Percentiles rank a stretch among this genome's conserved stretches.
Evolutionary conservation across 2,113 vertebrate genomes (phyloP).

Genomic region (Colinus virginianus): DNA sequence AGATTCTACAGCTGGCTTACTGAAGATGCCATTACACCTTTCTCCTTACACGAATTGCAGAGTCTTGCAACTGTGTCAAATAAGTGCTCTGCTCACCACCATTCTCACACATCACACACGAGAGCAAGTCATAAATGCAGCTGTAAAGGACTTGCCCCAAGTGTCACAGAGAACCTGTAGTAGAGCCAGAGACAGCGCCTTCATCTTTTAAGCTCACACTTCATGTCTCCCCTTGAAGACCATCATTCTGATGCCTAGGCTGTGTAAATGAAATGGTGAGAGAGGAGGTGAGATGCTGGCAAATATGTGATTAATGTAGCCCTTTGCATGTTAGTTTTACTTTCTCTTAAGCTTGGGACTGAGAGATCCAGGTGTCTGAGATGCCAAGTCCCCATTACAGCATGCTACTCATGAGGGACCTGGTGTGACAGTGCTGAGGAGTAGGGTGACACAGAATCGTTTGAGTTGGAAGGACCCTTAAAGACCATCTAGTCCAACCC

Average conservation of each 20-base stretch:
- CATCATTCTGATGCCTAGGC: not conserved
- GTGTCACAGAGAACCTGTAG: not conserved
- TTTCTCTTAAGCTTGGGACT: not conserved
- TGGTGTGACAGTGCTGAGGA: not conserved
- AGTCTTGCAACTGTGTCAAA: not conserved
- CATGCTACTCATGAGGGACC: not conserved
- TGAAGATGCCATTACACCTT: not conserved
- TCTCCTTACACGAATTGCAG: not conserved
- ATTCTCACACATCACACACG: accelerated
- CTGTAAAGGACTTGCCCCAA: not conserved
- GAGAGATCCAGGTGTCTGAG: not conserved
- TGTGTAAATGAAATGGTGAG: not conserved
- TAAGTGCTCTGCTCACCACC: not conserved
- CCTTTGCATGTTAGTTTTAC: too few relatives aligned
- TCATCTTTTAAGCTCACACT: not conserved
- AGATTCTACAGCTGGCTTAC: not conserved
- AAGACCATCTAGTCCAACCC: too few relatives aligned
- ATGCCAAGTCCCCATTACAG: not conserved
- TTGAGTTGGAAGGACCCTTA: too few relatives aligned
- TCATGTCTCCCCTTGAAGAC: not conserved
- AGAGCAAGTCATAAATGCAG: not conserved
- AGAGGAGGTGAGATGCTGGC: not conserved
- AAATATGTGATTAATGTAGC: not conserved
- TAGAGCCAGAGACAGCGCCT: accelerated
- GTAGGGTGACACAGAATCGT: too few relatives aligned